phyloP scores from a whole-genome alignment of 2,888 invertebrate genomes.

The Megaustenia siamemsis region DNA sequence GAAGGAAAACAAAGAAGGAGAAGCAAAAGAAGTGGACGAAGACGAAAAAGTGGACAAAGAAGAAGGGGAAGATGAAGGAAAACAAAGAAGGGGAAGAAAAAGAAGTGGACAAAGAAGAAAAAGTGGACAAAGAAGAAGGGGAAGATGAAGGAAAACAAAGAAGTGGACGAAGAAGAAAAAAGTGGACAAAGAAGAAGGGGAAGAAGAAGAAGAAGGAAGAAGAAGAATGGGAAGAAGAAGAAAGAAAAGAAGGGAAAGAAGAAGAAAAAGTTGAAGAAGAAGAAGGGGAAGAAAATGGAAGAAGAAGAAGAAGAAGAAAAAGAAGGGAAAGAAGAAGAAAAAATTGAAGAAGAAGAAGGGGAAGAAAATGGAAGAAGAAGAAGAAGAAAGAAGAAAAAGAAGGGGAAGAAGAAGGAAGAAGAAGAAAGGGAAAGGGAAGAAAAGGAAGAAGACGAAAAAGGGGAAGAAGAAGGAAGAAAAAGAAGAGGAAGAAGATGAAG shows the following conservation, averaged over 20 bases:
- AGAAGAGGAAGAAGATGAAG: background rate
- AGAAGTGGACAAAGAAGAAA: background rate
- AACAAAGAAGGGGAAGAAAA: constrained; percentile 19
- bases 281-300: background rate
- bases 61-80: constrained; percentile 18
- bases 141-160: background rate
- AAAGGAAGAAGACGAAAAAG: background rate
- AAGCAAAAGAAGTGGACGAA: constrained; percentile 18
- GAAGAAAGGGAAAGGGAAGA: background rate
- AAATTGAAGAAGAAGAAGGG: constrained; percentile 19
- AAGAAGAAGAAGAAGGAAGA: background rate
- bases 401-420: background rate
- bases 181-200: background rate
- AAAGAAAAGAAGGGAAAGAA: constrained; percentile 6
- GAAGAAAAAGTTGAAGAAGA: constrained; percentile 2
- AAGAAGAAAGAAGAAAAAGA: constrained; percentile 17
- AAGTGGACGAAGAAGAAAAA: background rate
- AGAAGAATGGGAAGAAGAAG: background rate
- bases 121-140: background rate
- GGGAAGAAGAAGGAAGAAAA: background rate
- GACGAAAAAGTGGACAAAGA: background rate
- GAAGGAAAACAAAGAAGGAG: background rate
- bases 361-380: constrained; percentile 20
- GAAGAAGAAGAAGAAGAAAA: background rate
- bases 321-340: constrained; percentile 24